Evolutionary conservation across 2,888 invertebrate species (phyloP).

Genomic region (Tinea semifulvella): DNA sequence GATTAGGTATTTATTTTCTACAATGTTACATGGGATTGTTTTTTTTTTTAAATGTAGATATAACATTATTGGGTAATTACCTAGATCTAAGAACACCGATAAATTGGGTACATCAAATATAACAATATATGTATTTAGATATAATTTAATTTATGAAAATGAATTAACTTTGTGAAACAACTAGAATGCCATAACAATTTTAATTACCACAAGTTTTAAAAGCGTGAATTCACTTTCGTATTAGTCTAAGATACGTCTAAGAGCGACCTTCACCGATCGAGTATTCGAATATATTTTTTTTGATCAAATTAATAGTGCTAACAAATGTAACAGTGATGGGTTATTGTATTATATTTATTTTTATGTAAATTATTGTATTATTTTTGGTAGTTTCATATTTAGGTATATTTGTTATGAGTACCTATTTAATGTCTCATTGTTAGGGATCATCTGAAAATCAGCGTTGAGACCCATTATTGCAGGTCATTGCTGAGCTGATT

Average conservation of each 20-base stretch:
- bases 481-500: too few species aligned
- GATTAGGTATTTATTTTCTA: constrained; percentile 1
- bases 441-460: too few species aligned
- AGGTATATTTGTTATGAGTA: too few species aligned
- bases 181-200: too few species aligned
- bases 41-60: background rate
- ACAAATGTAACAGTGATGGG: too few species aligned
- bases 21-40: background rate
- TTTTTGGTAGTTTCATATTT: too few species aligned
- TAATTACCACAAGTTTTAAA: background rate
- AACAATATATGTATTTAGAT: background rate
- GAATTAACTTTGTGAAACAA: background rate
- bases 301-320: too few species aligned
- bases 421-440: too few species aligned
- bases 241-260: background rate
- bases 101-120: constrained; percentile 1
- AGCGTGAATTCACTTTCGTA: background rate
- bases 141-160: background rate
- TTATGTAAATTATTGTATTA: too few species aligned
- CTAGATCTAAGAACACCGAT: constrained; percentile 2
- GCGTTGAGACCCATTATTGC: too few species aligned
- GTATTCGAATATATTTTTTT: background rate
- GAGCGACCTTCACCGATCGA: background rate
- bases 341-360: too few species aligned
- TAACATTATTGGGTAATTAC: background rate